Evolutionary conservation across 2,888 invertebrate genomes (phyloP), one percentile per base, ranked within the genome.

Genomic region (Pristionchus exspectatus): DNA sequence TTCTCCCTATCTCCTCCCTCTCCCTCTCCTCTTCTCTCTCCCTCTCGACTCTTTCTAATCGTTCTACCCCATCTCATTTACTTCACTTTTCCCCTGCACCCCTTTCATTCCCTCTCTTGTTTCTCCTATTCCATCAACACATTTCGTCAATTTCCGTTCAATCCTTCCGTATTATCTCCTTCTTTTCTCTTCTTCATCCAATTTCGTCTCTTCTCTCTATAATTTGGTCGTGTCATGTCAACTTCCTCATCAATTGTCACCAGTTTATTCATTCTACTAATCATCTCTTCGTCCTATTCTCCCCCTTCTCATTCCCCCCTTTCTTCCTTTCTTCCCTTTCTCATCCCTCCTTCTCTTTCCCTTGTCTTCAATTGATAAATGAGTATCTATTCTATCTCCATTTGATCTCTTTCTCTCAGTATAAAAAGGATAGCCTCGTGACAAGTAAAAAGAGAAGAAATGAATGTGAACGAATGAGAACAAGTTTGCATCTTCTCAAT

Each of bases 321-420:
- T 21, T 72, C 72, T 72, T 30, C 33, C 30, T 16, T 33, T 72
- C 72, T 38, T 38, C 38, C 21, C 24, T 38, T 74, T 74, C 74
- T 74, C 21, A 54, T 54, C 54, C 84, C 84, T 18, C 54, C 14
- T 84, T 24, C 84, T 84, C 84, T 84, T n/a, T 33, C 59, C 21
- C 27, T 33, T 74, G 38, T 74, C 56, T 59, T 54, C 84, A 27
- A 84, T 54, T 84, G 84, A 84, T 84, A 84, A 74, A 74, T 74
- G 74, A 74, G 74, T 69, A 69, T 27, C 5, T 27, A 69, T 27
- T 27, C 27, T 69, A 38, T 56, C 18, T 74, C 10, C 18, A 21
- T 38, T 72, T 30, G 72, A 27, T 72, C 72, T 66, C n/a, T n/a
- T 24, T 30, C 69, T 69, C 69, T 33, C 74, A 74, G 74, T 38